phyloP scores from a whole-genome alignment of 2,113 vertebrate species.

The Gambusia holbrooki region DNA sequence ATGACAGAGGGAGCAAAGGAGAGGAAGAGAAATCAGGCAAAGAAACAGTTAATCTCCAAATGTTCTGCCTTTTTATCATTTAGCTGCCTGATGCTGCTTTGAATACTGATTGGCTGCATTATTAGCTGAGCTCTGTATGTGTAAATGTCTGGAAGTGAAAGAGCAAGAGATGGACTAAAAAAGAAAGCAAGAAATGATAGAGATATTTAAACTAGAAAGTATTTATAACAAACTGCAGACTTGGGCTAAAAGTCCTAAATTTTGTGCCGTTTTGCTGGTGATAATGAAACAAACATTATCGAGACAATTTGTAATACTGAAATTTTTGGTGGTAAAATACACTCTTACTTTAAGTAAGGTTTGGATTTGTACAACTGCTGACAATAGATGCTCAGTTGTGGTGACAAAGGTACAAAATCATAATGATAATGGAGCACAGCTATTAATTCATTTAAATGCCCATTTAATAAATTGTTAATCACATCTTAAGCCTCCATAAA shows the following conservation, averaged over 20 bases:
- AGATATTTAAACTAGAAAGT: background rate
- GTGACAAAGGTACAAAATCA: background rate
- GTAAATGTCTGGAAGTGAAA: conserved; percentile 9
- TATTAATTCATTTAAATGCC: background rate
- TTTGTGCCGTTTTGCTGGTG: too few relatives aligned
- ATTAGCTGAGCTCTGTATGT: conserved; percentile 3
- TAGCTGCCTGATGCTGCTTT: conserved; percentile 50
- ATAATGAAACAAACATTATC: background rate
- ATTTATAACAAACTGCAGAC: background rate
- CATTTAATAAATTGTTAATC: background rate
- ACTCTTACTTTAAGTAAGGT: background rate
- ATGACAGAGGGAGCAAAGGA: conserved; percentile 16
- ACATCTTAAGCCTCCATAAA: background rate
- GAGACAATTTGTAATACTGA: background rate
- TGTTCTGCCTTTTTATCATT: conserved; percentile 36
- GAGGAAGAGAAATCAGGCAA: conserved; percentile 23
- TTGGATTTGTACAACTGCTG: background rate
- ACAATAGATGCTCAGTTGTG: background rate
- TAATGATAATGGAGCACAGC: background rate
- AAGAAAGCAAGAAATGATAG: conserved; percentile 4
- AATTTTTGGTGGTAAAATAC: background rate
- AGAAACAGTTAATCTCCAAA: conserved; percentile 47
- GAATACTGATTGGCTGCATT: conserved; percentile 69
- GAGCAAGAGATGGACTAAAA: conserved; percentile 11
- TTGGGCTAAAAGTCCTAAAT: too few relatives aligned